phyloP scores from a whole-genome alignment of 2,113 vertebrate species.

The Phalacrocorax brasilianus region DNA sequence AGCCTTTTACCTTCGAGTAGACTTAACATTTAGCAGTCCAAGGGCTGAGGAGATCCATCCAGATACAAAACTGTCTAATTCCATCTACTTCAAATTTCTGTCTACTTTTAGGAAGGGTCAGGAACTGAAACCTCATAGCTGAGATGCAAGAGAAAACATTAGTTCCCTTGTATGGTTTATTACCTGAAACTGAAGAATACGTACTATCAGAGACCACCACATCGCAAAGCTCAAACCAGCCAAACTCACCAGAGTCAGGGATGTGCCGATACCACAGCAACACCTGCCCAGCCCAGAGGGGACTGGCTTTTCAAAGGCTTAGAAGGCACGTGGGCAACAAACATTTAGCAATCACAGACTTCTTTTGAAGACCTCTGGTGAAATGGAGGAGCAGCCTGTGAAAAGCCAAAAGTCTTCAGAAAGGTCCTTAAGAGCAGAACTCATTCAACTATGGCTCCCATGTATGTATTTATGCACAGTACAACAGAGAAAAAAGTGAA shows the following conservation, averaged over 20 bases:
- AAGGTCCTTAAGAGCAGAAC: neutral
- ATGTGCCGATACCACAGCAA: neutral
- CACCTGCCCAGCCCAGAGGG: neutral
- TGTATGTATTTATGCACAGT: neutral
- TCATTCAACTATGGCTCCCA: neutral
- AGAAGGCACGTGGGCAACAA: neutral
- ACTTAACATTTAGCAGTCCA: neutral
- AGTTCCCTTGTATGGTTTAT: neutral
- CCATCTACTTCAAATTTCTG: neutral
- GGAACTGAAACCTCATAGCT: neutral
- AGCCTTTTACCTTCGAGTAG: neutral
- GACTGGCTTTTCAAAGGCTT: neutral
- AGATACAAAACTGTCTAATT: neutral
- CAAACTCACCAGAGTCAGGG: neutral
- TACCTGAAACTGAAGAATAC: neutral
- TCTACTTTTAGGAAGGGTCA: neutral
- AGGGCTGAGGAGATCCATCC: neutral
- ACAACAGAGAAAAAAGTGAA: neutral
- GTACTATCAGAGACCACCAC: too few relatives aligned
- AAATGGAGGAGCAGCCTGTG: neutral
- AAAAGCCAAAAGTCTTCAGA: neutral
- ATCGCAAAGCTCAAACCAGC: neutral
- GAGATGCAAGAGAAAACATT: neutral
- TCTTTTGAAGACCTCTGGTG: neutral
- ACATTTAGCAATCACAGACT: accelerated